Evolutionary conservation across 1,140 invertebrate genomes (phyloP).

Genomic region (Drosophila sucinea): DNA sequence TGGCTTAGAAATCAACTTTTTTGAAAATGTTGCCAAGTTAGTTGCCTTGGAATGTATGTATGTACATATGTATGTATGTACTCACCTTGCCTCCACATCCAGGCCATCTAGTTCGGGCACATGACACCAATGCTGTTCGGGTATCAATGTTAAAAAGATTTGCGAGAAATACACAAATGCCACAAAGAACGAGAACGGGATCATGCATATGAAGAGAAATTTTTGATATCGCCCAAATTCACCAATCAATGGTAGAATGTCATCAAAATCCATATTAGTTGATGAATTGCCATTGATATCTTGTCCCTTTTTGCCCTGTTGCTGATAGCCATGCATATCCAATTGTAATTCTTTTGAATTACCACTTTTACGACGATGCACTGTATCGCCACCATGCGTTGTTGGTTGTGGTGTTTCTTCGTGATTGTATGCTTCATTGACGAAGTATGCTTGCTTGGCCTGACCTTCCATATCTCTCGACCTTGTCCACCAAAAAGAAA

Average conservation of each 20-base stretch:
- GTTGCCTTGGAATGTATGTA: background rate
- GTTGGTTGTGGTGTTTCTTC: slow-evolving; percentile 42
- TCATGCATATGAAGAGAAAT: slow-evolving; percentile 92
- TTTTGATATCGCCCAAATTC: slow-evolving; percentile 95
- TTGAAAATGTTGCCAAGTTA: slow-evolving; percentile 14
- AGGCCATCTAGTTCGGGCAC: slow-evolving; percentile 87
- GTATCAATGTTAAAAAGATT: slow-evolving; percentile 92
- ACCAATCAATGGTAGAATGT: slow-evolving; percentile 91
- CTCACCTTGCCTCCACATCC: slow-evolving; percentile 88
- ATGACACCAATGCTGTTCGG: slow-evolving; percentile 91
- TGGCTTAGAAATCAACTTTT: slow-evolving; percentile 10
- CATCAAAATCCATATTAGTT: slow-evolving; percentile 89
- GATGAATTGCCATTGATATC: slow-evolving; percentile 24
- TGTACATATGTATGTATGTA: background rate
- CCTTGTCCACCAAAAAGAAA: slow-evolving; percentile 64
- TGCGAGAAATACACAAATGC: slow-evolving; percentile 94
- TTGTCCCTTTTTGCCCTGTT: slow-evolving; percentile 40
- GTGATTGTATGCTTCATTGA: slow-evolving; percentile 73
- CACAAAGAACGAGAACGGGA: slow-evolving; percentile 93
- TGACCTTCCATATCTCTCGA: slow-evolving; percentile 68
- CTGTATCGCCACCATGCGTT: slow-evolving; percentile 44
- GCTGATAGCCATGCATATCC: slow-evolving; percentile 34
- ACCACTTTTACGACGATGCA: slow-evolving; percentile 72
- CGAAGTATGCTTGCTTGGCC: slow-evolving; percentile 75
- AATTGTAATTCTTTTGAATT: slow-evolving; percentile 67